Conservation (phyloP, 2,888 invertebrate genomes). For the Stramonita haemastoma region DNA sequence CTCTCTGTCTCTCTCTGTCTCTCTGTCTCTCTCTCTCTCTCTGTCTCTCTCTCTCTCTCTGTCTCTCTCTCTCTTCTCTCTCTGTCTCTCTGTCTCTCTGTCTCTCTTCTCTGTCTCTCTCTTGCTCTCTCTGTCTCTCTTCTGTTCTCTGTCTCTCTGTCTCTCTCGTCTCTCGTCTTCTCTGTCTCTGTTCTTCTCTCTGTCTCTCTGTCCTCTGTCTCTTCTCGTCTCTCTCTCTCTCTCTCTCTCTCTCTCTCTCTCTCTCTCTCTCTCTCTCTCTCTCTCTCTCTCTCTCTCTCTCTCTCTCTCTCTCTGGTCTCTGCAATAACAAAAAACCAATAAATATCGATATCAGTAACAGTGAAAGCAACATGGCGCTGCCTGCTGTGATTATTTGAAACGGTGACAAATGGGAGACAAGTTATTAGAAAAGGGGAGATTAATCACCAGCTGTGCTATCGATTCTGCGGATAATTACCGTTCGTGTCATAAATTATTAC, state of each 20-base stretch:
- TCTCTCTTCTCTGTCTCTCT: not conserved
- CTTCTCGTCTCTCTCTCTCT: not conserved
- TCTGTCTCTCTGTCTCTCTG: not conserved
- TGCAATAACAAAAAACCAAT: too few relatives aligned
- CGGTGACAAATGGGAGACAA: too few relatives aligned
- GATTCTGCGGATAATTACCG: too few relatives aligned
- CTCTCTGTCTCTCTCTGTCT: too few relatives aligned
- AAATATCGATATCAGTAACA: too few relatives aligned
- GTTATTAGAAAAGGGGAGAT: too few relatives aligned
- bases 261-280: not conserved
- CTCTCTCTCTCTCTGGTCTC: conserved; percentile 11
- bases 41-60: not conserved
- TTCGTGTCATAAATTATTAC: too few relatives aligned
- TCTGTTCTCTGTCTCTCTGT: not conserved
- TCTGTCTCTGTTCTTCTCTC: not conserved
- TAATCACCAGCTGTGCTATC: too few relatives aligned
- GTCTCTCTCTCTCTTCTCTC: not conserved
- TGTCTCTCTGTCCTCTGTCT: not conserved
- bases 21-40: too few relatives aligned
- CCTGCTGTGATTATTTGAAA: too few relatives aligned
- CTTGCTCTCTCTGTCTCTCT: not conserved
- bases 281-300: not conserved
- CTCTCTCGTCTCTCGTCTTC: not conserved
- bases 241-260: not conserved
- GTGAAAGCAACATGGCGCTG: too few relatives aligned